phyloP scores from a whole-genome alignment of 2,113 vertebrate genomes.

The Sclerurus mexicanus region DNA sequence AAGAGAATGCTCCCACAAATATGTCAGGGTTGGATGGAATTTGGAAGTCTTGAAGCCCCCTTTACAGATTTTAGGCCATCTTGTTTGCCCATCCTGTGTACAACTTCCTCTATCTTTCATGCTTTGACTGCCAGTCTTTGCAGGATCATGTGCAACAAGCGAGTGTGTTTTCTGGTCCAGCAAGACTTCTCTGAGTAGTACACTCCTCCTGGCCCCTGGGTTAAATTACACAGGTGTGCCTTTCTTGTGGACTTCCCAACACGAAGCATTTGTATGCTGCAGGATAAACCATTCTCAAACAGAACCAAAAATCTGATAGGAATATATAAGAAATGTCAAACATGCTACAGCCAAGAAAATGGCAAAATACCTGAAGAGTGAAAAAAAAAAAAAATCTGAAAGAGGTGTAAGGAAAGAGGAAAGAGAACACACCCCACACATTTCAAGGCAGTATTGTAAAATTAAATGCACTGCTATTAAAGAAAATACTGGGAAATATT shows the following conservation, averaged over 20 bases:
- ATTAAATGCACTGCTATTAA: background rate
- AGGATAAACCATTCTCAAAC: background rate
- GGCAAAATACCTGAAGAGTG: background rate
- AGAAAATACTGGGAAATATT: background rate
- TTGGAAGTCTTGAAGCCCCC: background rate
- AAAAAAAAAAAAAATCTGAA: background rate
- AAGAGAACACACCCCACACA: background rate
- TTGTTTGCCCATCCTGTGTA: background rate
- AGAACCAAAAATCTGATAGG: background rate
- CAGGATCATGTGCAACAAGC: fast-evolving
- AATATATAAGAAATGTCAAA: background rate
- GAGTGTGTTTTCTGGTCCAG: background rate
- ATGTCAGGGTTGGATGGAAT: background rate
- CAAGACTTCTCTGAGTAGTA: background rate
- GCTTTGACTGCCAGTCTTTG: background rate
- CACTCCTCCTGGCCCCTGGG: background rate
- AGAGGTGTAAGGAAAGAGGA: background rate
- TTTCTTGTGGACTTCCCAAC: background rate
- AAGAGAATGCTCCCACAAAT: background rate
- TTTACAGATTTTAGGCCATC: background rate
- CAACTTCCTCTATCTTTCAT: background rate
- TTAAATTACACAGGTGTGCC: background rate
- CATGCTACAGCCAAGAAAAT: background rate
- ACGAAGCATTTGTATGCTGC: background rate
- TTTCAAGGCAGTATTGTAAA: background rate